These are phyloP conservation scores for Sarcophaga peregrina DNA, from an alignment of 1,140 invertebrate species.

Conservation along the genomic window DNA sequence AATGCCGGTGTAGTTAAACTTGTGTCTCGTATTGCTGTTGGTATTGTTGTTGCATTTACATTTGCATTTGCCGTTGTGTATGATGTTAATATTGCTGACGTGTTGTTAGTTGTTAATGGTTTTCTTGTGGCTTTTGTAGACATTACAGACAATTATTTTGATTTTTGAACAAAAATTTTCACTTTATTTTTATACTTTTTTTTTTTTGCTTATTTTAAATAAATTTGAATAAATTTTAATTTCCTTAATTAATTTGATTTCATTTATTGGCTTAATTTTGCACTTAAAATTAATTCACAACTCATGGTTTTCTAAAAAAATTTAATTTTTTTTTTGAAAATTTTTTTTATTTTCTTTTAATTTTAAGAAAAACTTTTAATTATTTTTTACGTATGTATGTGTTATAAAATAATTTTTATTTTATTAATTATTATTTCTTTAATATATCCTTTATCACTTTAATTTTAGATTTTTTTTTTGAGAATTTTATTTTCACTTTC, in stretches of 20 bases:
- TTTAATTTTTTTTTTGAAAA: too few species aligned
- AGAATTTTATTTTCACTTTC: background rate
- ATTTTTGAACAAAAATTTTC: background rate
- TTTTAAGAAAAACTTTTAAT: background rate
- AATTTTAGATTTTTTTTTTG: too few species aligned
- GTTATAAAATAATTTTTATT: too few species aligned
- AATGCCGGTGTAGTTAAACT: background rate
- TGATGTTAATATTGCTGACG: conserved; percentile 13
- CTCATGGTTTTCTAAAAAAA: conserved; percentile 13
- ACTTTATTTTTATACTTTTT: background rate
- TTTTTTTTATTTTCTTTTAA: too few species aligned
- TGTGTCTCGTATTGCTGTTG: conserved; percentile 12
- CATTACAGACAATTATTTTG: conserved; percentile 30
- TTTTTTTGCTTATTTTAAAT: conserved; percentile 10
- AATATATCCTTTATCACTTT: too few species aligned
- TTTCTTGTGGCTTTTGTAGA: conserved; percentile 31
- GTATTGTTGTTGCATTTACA: background rate
- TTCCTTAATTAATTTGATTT: background rate
- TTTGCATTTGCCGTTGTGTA: background rate
- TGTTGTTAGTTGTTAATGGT: conserved; percentile 3
- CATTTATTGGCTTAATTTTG: background rate
- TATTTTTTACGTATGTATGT: too few species aligned
- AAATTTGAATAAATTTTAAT: background rate
- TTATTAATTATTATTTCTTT: conserved; percentile 11
- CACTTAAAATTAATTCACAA: background rate